phyloP scores from a whole-genome alignment of 2,797 vertebrate genomes.

The Platalea minor region DNA sequence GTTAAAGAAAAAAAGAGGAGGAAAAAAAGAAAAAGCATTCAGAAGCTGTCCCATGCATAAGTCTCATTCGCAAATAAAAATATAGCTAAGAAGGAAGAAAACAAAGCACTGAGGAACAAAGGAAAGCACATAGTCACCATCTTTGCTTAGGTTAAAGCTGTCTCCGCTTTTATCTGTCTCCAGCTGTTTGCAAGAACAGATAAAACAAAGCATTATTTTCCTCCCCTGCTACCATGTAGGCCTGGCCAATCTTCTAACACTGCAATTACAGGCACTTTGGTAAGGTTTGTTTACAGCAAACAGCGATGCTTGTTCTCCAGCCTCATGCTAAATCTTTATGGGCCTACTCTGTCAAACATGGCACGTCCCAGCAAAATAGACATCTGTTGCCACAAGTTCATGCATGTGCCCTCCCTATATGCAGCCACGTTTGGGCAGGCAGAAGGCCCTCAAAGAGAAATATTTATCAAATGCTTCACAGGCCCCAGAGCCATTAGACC shows the following conservation, averaged over 20 bases:
- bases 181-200: constrained; percentile 59
- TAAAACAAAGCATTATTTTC: constrained; percentile 60
- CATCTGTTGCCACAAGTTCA: neutral
- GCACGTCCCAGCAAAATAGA: neutral
- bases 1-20: neutral
- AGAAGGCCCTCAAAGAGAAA: neutral
- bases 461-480: constrained; percentile 13
- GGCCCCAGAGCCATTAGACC: neutral
- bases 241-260: constrained; percentile 19
- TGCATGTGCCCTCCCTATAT: neutral
- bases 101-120: constrained; percentile 8
- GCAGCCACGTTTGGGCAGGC: neutral
- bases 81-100: neutral
- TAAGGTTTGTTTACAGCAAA: constrained; percentile 56
- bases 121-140: neutral
- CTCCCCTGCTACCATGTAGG: neutral
- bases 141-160: constrained; percentile 38
- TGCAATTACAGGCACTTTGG: constrained; percentile 19
- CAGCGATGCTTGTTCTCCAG: constrained; percentile 13
- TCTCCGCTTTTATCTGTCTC: constrained; percentile 53
- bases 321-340: neutral
- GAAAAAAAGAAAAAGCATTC: neutral
- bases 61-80: constrained; percentile 1
- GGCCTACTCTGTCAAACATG: neutral
- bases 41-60: neutral